A percentile compares a stretch with the other conserved stretches of the same genome.
Evolutionary conservation across 1,140 invertebrate species (phyloP).

Genomic region (Zaprionus capensis): DNA sequence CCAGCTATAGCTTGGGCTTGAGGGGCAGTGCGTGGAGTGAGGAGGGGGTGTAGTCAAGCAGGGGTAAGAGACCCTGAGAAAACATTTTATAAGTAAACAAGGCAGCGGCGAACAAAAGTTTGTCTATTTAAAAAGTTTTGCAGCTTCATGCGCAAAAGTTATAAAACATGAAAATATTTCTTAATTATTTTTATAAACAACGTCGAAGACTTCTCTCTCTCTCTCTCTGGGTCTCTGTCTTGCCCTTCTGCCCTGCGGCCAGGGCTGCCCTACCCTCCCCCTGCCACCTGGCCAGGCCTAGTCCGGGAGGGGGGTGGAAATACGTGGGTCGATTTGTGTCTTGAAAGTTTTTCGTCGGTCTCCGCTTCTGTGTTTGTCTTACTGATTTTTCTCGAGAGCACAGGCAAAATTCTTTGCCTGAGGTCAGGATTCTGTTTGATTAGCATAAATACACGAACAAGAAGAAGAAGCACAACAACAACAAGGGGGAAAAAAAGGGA

Average conservation of each 20-base stretch:
- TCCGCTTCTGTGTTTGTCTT: conserved; percentile 61
- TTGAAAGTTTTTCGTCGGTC: conserved; percentile 20
- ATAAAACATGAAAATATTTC: conserved; percentile 83
- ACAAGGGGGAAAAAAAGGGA: conserved; percentile 40
- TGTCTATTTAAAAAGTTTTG: conserved; percentile 81
- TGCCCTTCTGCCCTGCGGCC: too few species aligned
- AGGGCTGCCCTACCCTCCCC: neutral
- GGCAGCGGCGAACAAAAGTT: conserved; percentile 68
- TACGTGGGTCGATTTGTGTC: conserved; percentile 53
- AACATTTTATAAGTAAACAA: conserved; percentile 81
- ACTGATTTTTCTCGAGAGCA: conserved; percentile 44
- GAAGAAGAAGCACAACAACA: neutral
- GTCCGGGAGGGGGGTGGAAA: conserved; percentile 12
- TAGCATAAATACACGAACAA: conserved; percentile 69
- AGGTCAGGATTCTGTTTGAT: conserved; percentile 81
- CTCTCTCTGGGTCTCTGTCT: too few species aligned
- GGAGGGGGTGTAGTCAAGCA: neutral
- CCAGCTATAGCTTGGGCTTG: conserved; percentile 52
- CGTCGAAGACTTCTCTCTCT: conserved; percentile 20
- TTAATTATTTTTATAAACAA: conserved; percentile 83
- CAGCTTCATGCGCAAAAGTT: conserved; percentile 75
- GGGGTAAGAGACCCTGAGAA: conserved; percentile 8
- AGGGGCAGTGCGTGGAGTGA: neutral
- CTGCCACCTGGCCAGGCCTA: conserved; percentile 27
- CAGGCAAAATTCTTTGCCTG: conserved; percentile 52